Evolutionary conservation across 2,888 invertebrate species (phyloP).

Genomic region (Suillia variegata): DNA sequence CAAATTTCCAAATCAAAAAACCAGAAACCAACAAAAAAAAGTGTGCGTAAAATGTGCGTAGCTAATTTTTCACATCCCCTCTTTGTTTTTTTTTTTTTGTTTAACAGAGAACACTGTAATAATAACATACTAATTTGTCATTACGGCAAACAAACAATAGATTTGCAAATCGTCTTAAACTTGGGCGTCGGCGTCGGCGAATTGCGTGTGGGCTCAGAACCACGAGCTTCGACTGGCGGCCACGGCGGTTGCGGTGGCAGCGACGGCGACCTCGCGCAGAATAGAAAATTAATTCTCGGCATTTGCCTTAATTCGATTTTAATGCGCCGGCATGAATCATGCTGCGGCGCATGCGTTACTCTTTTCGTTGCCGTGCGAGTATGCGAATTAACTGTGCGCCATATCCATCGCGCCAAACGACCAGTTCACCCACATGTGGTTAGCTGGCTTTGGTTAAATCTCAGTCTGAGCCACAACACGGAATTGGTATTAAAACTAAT

Average conservation of each 20-base stretch:
- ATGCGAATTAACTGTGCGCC: background rate
- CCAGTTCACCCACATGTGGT: conserved; percentile 1
- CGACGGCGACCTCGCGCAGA: background rate
- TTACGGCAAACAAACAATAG: background rate
- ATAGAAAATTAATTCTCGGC: background rate
- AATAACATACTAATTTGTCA: no score
- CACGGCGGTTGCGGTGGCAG: no score
- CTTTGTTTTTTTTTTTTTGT: no score
- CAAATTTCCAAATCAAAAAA: no score
- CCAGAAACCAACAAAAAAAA: no score
- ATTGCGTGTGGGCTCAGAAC: background rate
- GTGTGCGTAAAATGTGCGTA: no score
- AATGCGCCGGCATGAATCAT: background rate
- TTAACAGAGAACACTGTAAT: no score
- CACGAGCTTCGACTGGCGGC: background rate
- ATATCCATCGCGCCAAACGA: background rate
- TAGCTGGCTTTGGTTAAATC: background rate
- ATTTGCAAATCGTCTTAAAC: background rate
- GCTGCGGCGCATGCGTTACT: background rate
- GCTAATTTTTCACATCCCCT: no score
- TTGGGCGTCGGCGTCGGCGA: background rate
- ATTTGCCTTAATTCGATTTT: background rate
- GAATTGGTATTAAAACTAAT: background rate
- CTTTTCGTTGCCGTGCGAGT: no score
- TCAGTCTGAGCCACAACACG: background rate